phyloP scores from a whole-genome alignment of 2,797 vertebrate species.

The Bradypodion ventrale region DNA sequence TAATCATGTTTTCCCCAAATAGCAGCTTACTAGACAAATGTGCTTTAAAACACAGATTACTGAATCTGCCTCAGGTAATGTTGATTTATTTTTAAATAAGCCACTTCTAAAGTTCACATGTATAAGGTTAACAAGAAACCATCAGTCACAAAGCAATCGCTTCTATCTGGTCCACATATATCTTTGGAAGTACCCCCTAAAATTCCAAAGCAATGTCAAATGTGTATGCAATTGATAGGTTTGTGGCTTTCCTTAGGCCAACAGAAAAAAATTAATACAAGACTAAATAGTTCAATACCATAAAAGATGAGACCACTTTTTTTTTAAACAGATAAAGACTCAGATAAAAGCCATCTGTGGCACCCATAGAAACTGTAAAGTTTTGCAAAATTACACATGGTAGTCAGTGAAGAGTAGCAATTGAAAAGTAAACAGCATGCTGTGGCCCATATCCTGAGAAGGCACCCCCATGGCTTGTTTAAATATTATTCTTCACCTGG shows the following conservation, averaged over 20 bases:
- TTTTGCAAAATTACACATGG: background rate
- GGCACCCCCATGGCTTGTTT: background rate
- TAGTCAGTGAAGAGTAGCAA: background rate
- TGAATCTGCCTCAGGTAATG: conserved; percentile 61
- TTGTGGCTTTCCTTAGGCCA: conserved; percentile 37
- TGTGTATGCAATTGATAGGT: conserved; percentile 25
- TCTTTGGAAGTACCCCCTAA: conserved; percentile 37
- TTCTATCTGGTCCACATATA: conserved; percentile 24
- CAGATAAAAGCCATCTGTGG: background rate
- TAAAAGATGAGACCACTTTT: background rate
- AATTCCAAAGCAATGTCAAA: background rate
- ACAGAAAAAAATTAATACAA: conserved; percentile 31
- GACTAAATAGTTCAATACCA: conserved; percentile 34
- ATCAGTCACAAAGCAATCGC: conserved; percentile 43
- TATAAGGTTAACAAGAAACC: conserved; percentile 46
- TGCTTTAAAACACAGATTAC: conserved; percentile 51
- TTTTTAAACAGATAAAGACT: background rate
- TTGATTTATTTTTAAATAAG: conserved; percentile 59
- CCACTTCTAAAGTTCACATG: conserved; percentile 43
- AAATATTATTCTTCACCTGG: no score
- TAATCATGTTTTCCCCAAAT: conserved; percentile 59
- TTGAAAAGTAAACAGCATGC: background rate
- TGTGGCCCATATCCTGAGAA: background rate
- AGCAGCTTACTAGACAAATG: conserved; percentile 27
- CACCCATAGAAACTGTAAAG: background rate